Evolutionary conservation across 2,797 vertebrate genomes (phyloP).

Genomic region (Xenops minutus): DNA sequence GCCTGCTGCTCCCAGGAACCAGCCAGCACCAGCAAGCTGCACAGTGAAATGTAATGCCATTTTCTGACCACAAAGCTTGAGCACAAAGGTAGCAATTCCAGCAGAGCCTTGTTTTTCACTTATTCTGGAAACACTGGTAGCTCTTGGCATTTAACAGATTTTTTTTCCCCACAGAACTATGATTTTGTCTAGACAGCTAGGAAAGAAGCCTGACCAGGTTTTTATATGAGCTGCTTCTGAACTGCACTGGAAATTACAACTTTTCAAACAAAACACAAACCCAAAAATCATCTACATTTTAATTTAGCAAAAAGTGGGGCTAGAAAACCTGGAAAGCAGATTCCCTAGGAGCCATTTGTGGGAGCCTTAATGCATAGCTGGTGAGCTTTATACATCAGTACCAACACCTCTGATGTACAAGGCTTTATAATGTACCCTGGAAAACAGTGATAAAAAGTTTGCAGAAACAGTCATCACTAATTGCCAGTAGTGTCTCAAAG

Average conservation of each 20-base stretch:
- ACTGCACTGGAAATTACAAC: background rate
- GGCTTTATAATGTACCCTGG: background rate
- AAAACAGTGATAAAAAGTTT: background rate
- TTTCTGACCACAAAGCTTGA: conserved; percentile 6
- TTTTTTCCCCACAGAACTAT: background rate
- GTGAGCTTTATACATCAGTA: background rate
- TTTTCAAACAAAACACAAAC: background rate
- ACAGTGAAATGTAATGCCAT: background rate
- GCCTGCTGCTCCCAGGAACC: background rate
- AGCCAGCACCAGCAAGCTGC: background rate
- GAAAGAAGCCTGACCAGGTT: background rate
- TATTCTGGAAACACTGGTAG: background rate
- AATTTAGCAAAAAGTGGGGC: background rate
- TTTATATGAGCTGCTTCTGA: background rate
- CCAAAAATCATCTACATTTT: background rate
- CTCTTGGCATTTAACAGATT: background rate
- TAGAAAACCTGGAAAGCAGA: background rate
- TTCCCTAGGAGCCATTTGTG: background rate
- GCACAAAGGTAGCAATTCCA: background rate
- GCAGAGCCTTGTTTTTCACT: background rate
- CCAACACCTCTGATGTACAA: background rate
- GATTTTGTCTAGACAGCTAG: conserved; percentile 6
- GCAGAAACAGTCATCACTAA: background rate
- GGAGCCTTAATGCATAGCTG: background rate
- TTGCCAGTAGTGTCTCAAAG: background rate